These are phyloP conservation scores for Columba livia DNA, from an alignment of 2,113 vertebrate genomes.

Conservation along the genomic window DNA sequence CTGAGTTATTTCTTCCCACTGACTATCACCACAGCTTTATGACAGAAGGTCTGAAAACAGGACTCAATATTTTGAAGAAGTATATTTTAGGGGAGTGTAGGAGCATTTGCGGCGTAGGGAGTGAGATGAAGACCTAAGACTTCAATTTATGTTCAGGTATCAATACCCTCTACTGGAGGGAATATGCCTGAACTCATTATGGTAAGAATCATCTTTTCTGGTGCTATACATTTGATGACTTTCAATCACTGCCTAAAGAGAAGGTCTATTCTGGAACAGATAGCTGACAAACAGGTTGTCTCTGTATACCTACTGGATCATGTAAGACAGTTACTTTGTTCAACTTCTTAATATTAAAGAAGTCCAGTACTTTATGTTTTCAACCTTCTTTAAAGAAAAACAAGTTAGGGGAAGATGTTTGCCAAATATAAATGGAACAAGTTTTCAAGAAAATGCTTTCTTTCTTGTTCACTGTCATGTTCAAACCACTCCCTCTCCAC, in stretches of 20 bases:
- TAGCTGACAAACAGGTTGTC: neutral
- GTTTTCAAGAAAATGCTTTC: neutral
- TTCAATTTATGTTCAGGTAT: neutral
- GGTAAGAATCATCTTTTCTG: neutral
- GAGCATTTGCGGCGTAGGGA: neutral
- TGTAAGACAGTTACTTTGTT: neutral
- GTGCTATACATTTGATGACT: neutral
- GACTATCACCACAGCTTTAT: neutral
- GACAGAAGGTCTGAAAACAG: neutral
- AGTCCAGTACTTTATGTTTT: neutral
- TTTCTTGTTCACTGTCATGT: neutral
- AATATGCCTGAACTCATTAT: neutral
- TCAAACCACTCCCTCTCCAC: accelerated
- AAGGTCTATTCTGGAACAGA: neutral
- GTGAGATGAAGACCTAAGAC: neutral
- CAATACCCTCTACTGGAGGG: constrained; percentile 13
- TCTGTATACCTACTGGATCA: neutral
- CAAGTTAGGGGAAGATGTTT: neutral
- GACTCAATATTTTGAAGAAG: neutral
- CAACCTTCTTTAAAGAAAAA: neutral
- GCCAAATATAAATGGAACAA: neutral
- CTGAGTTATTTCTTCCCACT: neutral
- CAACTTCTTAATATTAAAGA: neutral
- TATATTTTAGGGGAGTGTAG: neutral
- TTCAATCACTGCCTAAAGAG: neutral